Evolutionary conservation across 1,140 invertebrate species (phyloP).

Genomic region (Oreohelix idahoensis): DNA sequence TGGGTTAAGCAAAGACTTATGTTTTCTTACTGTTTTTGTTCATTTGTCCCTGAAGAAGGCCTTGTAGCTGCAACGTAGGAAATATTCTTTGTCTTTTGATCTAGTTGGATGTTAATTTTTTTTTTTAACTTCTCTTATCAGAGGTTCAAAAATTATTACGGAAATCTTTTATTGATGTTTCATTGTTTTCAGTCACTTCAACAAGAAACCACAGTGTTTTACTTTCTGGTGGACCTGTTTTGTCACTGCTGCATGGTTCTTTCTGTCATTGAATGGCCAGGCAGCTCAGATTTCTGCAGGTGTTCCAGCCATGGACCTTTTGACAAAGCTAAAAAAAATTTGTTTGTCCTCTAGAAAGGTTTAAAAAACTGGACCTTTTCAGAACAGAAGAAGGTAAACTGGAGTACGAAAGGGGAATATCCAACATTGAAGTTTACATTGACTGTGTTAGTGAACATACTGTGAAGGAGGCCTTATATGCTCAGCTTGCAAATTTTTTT

Average conservation of each 20-base stretch:
- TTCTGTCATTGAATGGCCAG: background rate
- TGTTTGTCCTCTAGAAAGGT: background rate
- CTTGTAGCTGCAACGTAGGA: too few species aligned
- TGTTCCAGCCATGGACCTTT: background rate
- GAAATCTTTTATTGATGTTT: too few species aligned
- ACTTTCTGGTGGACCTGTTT: background rate
- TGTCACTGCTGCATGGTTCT: conserved; percentile 14
- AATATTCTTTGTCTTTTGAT: too few species aligned
- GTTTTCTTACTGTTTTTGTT: too few species aligned
- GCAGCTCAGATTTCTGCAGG: background rate
- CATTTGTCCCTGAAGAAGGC: too few species aligned
- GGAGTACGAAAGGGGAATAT: background rate
- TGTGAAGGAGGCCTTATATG: background rate
- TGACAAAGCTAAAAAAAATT: background rate
- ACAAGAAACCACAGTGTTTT: background rate
- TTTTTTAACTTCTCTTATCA: too few species aligned
- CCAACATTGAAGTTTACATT: background rate
- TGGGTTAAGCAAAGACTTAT: too few species aligned
- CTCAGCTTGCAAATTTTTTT: background rate
- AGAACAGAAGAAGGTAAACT: background rate
- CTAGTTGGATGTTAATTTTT: too few species aligned
- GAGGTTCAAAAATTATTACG: too few species aligned
- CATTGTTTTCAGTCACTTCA: background rate
- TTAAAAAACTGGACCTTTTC: background rate
- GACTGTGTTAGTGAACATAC: background rate